Evolutionary conservation across 2,888 invertebrate species (phyloP).

Genomic region (Beris morrisii): DNA sequence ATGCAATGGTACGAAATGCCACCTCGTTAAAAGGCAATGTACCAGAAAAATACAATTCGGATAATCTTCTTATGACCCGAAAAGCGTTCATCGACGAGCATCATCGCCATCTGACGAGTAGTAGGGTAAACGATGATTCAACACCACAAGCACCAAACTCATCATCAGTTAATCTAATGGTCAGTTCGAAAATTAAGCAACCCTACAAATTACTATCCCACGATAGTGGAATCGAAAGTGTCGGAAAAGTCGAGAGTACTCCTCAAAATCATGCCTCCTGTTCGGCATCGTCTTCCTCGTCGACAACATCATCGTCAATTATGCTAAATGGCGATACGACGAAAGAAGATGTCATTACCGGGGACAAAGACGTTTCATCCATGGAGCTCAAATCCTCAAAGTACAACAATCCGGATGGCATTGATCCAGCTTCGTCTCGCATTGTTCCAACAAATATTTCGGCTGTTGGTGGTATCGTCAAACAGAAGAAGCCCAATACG

Average conservation of each 20-base stretch:
- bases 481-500: not conserved
- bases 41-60: conserved; percentile 22
- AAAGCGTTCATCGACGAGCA: conserved; percentile 10
- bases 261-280: conserved; percentile 37
- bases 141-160: conserved; percentile 10
- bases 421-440: conserved; percentile 2
- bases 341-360: no score
- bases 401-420: not conserved
- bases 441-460: not conserved
- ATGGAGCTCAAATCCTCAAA: no score
- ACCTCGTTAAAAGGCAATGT: conserved; percentile 8
- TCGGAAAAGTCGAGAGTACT: conserved; percentile 39
- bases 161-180: conserved; percentile 23
- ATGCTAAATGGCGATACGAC: conserved; percentile 7
- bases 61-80: conserved; percentile 13
- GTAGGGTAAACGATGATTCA: not conserved
- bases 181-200: conserved; percentile 16
- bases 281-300: conserved; percentile 25
- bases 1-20: conserved; percentile 13
- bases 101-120: not conserved
- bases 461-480: not conserved
- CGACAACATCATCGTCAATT: conserved; percentile 8
- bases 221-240: conserved; percentile 55
- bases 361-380: no score
- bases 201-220: conserved; percentile 50